Evolutionary conservation across 2,888 invertebrate species (phyloP).

Genomic region (Heliothis peltigera): DNA sequence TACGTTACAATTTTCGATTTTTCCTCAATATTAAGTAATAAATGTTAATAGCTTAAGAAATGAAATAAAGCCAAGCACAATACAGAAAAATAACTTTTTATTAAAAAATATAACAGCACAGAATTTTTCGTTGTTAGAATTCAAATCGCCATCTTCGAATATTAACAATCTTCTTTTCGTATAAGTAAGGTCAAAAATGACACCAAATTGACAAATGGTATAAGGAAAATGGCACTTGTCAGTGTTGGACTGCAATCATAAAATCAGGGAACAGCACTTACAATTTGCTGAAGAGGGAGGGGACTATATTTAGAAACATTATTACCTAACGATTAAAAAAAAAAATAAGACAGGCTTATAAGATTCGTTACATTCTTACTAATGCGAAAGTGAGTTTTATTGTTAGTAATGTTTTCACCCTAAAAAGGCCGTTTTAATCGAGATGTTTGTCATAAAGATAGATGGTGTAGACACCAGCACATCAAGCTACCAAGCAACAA

Average conservation of each 20-base stretch:
- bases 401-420: not conserved
- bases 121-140: too few species aligned
- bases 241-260: conserved; percentile 42
- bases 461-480: too few species aligned
- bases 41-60: too few species aligned
- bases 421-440: not conserved
- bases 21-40: too few species aligned
- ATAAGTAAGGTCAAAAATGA: not conserved
- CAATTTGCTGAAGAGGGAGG: not conserved
- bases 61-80: too few species aligned
- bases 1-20: too few species aligned
- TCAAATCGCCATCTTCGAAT: too few species aligned
- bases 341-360: not conserved
- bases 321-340: not conserved
- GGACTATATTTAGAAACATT: conserved; percentile 18
- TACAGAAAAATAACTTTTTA: too few species aligned
- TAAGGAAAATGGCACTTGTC: conserved; percentile 23
- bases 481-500: too few species aligned
- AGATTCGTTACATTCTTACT: not conserved
- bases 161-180: too few species aligned
- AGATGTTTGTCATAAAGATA: not conserved
- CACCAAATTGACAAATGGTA: not conserved
- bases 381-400: not conserved
- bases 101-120: too few species aligned
- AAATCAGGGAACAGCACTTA: conserved; percentile 19